Percentiles rank a stretch among this genome's conserved stretches.
Evolutionary conservation across 2,797 vertebrate genomes (phyloP).

Genomic region (Acanthurus lineatus): DNA sequence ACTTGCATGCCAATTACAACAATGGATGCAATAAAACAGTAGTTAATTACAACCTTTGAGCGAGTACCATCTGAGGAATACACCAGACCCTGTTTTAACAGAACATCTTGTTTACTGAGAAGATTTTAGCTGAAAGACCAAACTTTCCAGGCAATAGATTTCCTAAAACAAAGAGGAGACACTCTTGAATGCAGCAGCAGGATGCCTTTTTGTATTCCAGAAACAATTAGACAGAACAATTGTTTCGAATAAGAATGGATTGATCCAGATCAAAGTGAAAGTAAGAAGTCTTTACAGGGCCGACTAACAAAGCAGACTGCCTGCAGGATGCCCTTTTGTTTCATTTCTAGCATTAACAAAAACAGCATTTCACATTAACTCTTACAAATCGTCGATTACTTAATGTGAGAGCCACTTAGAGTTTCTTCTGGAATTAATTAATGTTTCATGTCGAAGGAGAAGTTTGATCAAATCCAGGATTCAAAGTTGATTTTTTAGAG

Average conservation of each 20-base stretch:
- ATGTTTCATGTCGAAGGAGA: not conserved
- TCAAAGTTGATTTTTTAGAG: not conserved
- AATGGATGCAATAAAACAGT: constrained; percentile 67
- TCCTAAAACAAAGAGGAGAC: constrained; percentile 51
- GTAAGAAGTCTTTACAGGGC: constrained; percentile 48
- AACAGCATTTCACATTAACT: constrained; percentile 37
- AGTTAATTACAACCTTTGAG: constrained; percentile 70
- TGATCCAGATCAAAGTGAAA: constrained; percentile 47
- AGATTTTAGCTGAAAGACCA: not conserved
- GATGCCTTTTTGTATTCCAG: constrained; percentile 37
- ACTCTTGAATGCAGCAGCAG: constrained; percentile 51
- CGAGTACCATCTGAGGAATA: constrained; percentile 41
- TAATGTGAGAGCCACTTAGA: constrained; percentile 16
- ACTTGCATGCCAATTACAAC: constrained; percentile 59
- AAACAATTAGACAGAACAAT: constrained; percentile 55
- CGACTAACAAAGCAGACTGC: constrained; percentile 51
- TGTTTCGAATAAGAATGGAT: constrained; percentile 59
- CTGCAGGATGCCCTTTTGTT: constrained; percentile 49
- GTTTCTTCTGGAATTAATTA: not conserved
- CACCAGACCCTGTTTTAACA: constrained; percentile 33
- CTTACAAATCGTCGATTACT: constrained; percentile 23
- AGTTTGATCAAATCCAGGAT: not conserved
- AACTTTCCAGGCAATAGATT: constrained; percentile 26
- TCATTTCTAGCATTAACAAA: constrained; percentile 16
- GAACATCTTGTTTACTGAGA: not conserved